A percentile compares a stretch with the other conserved stretches of the same genome.
Conservation (phyloP, 2,113 vertebrate species). For the Dromaius novaehollandiae region DNA sequence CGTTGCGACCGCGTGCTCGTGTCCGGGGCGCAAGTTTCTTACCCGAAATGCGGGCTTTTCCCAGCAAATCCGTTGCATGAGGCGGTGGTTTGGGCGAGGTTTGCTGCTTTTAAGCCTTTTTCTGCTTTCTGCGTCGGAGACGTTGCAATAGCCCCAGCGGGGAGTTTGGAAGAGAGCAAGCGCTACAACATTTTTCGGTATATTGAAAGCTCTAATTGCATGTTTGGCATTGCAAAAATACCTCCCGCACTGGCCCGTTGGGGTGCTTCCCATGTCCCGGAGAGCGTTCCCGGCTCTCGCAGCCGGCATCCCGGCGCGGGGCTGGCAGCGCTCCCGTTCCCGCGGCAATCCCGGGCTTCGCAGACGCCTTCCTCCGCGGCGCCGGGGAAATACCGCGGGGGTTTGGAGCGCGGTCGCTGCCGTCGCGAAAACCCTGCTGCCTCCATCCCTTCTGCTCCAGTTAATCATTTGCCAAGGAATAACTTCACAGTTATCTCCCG, state of each 20-base stretch:
- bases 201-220: accelerated
- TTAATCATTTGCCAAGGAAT: background rate
- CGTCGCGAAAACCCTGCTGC: background rate
- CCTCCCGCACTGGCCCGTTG: background rate
- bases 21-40: accelerated
- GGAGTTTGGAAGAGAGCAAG: background rate
- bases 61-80: background rate
- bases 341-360: background rate
- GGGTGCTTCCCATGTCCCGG: background rate
- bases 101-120: background rate
- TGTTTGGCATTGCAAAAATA: background rate
- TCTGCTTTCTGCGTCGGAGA: background rate
- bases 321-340: background rate
- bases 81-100: background rate
- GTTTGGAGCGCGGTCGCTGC: background rate
- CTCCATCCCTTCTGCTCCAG: background rate
- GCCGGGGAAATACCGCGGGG: background rate
- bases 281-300: background rate
- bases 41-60: background rate
- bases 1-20: background rate
- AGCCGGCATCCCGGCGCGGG: no score
- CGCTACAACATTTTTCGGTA: accelerated
- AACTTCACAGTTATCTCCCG: background rate
- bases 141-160: background rate
- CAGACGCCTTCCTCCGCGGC: background rate